phyloP scores from a whole-genome alignment of 2,113 vertebrate genomes.

The Sinocyclocheilus anophthalmus region DNA sequence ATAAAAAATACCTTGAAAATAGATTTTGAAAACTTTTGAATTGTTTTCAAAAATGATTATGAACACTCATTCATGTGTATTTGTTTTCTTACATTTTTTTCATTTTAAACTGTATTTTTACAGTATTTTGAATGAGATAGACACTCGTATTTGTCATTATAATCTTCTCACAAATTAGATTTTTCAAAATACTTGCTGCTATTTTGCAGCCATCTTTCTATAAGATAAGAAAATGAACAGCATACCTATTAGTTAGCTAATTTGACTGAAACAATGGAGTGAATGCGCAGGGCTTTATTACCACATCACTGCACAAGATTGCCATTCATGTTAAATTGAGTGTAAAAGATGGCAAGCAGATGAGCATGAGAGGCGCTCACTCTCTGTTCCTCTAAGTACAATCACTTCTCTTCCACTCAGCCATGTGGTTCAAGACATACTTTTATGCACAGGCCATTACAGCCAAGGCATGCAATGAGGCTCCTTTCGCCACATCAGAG shows the following conservation, averaged over 20 bases:
- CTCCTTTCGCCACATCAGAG: constrained; percentile 11
- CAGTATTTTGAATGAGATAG: too few relatives aligned
- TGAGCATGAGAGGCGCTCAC: constrained; percentile 12
- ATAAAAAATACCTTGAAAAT: too few relatives aligned
- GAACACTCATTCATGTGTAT: too few relatives aligned
- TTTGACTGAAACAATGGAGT: constrained; percentile 43
- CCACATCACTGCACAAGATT: background rate
- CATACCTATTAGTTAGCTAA: constrained; percentile 31
- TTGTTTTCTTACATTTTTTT: too few relatives aligned
- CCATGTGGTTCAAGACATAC: constrained; percentile 46
- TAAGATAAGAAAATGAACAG: too few relatives aligned
- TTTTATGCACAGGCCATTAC: constrained; percentile 17
- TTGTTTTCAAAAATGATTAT: too few relatives aligned
- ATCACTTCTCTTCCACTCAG: constrained; percentile 57
- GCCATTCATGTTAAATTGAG: constrained; percentile 52
- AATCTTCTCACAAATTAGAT: too few relatives aligned
- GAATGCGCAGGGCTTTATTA: constrained; percentile 38
- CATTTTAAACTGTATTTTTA: too few relatives aligned
- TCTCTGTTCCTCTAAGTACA: constrained; percentile 58
- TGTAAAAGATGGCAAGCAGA: constrained; percentile 52
- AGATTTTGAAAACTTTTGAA: too few relatives aligned
- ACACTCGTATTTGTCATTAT: too few relatives aligned
- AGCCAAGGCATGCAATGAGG: constrained; percentile 56
- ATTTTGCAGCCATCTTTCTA: too few relatives aligned
- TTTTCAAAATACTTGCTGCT: too few relatives aligned